Evolutionary conservation across 1,140 invertebrate genomes (phyloP).

Genomic region (Leptestheria dahalacensis): DNA sequence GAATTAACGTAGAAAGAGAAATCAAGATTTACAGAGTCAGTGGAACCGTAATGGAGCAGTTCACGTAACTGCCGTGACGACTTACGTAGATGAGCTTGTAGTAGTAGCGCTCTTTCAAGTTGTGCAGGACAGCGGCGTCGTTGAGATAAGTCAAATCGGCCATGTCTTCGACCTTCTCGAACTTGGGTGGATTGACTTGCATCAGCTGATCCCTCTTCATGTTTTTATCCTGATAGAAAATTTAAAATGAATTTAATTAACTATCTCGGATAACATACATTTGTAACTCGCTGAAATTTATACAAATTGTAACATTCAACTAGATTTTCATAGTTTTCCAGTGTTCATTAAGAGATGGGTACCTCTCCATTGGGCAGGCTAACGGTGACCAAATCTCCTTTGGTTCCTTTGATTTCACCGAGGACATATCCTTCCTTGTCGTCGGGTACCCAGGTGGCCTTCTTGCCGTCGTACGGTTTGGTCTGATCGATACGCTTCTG

Average conservation of each 20-base stretch:
- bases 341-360: slow-evolving; percentile 24
- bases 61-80: slow-evolving; percentile 25
- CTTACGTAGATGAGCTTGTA: slow-evolving; percentile 95
- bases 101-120: slow-evolving; percentile 89
- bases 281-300: neutral
- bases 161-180: slow-evolving; percentile 97
- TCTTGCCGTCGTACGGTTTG: slow-evolving; percentile 98
- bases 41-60: too few species aligned
- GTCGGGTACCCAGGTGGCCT: slow-evolving; percentile 96
- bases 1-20: slow-evolving; percentile 11
- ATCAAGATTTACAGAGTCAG: too few species aligned
- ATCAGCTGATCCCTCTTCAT: slow-evolving; percentile 79
- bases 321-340: too few species aligned
- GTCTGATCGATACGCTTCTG: slow-evolving; percentile 92
- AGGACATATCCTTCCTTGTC: slow-evolving; percentile 93
- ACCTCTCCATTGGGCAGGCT: slow-evolving; percentile 76
- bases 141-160: slow-evolving; percentile 96
- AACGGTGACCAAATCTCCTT: slow-evolving; percentile 93
- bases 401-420: slow-evolving; percentile 94
- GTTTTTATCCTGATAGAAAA: slow-evolving; percentile 65
- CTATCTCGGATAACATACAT: neutral
- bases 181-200: slow-evolving; percentile 97
- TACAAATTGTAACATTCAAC: too few species aligned
- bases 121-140: slow-evolving; percentile 91
- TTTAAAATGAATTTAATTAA: slow-evolving; percentile 12